Base-by-base conservation (phyloP, 1,140 invertebrate genomes). In the Ceratina australensis region DNA sequence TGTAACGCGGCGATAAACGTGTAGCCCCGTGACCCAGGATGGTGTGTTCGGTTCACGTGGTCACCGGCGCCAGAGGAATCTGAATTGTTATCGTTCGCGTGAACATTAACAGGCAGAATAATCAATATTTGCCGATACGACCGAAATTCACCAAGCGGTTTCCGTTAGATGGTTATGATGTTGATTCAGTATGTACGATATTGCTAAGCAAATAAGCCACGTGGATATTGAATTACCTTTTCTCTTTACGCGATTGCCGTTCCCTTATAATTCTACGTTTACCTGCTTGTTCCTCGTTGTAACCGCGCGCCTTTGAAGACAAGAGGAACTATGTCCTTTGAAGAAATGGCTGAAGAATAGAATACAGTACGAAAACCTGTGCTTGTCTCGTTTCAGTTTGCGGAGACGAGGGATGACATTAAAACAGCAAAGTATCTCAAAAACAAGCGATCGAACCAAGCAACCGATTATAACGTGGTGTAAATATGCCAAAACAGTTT, bases 51-150 rank as follows among this genome's bases (percentile, higher is more conserved):
- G 33, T 42, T 42, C 18, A 42, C 59, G 24, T 54, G 24, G 12
- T 18, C 52, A 54, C 65, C 33, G 22, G 28, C 22, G 65, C 22
- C 15, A n/a, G 61, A 64, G 61, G 13, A 75, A 75, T 75, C 63
- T 22, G 33, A 59, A 75, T 68, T 74, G 72, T 75, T 75, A 59
- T 75, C 73, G 65, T 22, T 59, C 65, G 72, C 54, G 24, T 47
- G 24, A 50, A 60, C 42, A 33, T 68, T 75, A 67, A 68, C 65
- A 56, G 33, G 42, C 64, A 67, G 73, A 60, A 75, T 67, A 75
- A 75, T 68, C 73, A 75, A 75, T 75, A 75, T 75, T 75, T 75
- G 73, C 56, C 33, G 42, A 68, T 67, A 67, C 52, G 22, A 50
- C 54, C 64, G 49, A 60, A 57, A 67, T 68, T 75, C 54, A 59